These are phyloP conservation scores for Morpho deidamia DNA, from an alignment of 2,888 invertebrate species.

Conservation along the genomic window DNA sequence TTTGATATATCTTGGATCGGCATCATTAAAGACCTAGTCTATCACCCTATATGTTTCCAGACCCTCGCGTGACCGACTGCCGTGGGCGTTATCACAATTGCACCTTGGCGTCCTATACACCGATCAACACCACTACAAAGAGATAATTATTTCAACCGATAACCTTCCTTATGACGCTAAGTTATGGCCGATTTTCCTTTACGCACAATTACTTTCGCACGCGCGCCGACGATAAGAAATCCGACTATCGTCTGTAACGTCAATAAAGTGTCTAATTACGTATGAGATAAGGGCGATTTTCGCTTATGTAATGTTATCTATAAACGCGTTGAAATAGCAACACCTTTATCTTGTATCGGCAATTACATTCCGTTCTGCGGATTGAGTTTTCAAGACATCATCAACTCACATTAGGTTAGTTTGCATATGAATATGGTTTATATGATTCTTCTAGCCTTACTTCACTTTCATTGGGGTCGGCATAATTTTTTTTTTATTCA, in stretches of 20 bases:
- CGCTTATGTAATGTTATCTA: conserved; percentile 5
- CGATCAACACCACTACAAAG: conserved; percentile 2
- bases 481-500: too few relatives aligned
- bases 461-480: neutral
- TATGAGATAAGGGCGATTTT: conserved; percentile 1
- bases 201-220: conserved; percentile 14
- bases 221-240: conserved; percentile 9
- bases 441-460: neutral
- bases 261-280: neutral
- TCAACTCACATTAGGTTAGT: conserved; percentile 5
- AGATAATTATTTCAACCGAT: conserved; percentile 14
- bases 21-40: conserved; percentile 20
- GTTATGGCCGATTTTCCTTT: conserved; percentile 16
- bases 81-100: conserved; percentile 34
- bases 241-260: conserved; percentile 2
- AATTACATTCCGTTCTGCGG: conserved; percentile 30
- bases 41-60: conserved; percentile 24
- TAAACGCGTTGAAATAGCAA: conserved; percentile 26
- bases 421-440: too few relatives aligned
- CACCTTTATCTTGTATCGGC: conserved; percentile 34
- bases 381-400: conserved; percentile 29
- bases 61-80: conserved; percentile 33
- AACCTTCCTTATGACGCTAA: conserved; percentile 15
- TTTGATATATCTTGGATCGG: neutral
- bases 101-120: conserved; percentile 26